Conservation (phyloP, 1,140 invertebrate species). For the Zaprionus ghesquierei region DNA sequence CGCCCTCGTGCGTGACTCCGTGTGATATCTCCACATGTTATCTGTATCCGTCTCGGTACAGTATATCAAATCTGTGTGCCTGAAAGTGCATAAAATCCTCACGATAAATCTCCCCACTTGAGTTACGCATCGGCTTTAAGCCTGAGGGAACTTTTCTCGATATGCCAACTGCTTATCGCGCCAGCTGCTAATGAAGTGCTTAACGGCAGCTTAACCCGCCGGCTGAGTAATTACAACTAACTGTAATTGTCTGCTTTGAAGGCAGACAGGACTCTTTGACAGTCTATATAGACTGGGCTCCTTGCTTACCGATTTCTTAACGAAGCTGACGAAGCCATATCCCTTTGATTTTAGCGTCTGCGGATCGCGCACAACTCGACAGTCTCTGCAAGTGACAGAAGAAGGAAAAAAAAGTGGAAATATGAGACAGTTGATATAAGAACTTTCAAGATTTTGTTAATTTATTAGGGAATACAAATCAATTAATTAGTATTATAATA, state of each 20-base stretch:
- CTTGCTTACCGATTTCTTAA: constrained; percentile 96
- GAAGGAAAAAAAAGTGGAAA: constrained; percentile 9
- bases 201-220: not conserved
- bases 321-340: constrained; percentile 99
- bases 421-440: too few relatives aligned
- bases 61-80: not conserved
- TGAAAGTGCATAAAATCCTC: not conserved
- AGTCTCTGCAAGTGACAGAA: constrained; percentile 90
- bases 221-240: not conserved
- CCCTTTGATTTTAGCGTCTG: constrained; percentile 99
- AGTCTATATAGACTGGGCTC: not conserved
- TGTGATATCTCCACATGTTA: not conserved
- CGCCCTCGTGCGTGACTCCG: constrained; percentile 45
- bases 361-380: constrained; percentile 98
- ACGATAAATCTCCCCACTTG: not conserved
- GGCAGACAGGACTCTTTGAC: too few relatives aligned
- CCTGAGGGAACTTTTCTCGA: not conserved
- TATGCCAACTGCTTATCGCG: not conserved
- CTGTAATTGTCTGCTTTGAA: not conserved
- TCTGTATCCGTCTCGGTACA: not conserved
- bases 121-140: not conserved
- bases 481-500: constrained; percentile 24
- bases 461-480: too few relatives aligned
- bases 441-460: too few relatives aligned
- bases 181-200: not conserved